A percentile compares a stretch with the other conserved stretches of the same genome.
These are phyloP conservation scores for Amorpha juglandis DNA, from an alignment of 2,888 invertebrate species.

Conservation along the genomic window DNA sequence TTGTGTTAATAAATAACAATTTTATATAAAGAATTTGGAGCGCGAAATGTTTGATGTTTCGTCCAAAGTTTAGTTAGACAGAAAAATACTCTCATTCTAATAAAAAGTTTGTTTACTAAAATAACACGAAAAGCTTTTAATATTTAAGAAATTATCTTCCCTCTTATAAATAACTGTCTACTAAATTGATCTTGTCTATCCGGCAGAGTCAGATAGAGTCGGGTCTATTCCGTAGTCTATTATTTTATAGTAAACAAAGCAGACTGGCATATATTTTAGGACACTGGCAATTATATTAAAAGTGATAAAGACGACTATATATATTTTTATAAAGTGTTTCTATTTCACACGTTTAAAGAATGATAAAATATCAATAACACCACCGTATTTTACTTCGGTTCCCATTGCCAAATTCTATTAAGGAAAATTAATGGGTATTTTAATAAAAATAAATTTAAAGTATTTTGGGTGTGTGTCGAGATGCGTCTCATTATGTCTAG, in stretches of 20 bases:
- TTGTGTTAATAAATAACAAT: conserved; percentile 14
- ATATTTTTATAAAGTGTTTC: background rate
- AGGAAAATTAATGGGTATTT: conserved; percentile 56
- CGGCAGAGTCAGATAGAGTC: background rate
- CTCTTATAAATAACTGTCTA: conserved; percentile 23
- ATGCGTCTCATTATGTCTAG: conserved; percentile 78
- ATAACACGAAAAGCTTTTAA: conserved; percentile 24
- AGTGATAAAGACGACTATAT: background rate
- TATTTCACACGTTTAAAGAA: conserved; percentile 4
- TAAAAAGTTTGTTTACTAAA: conserved; percentile 20
- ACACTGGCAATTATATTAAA: conserved; percentile 6
- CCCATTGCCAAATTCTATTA: conserved; percentile 50
- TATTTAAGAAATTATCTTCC: conserved; percentile 22
- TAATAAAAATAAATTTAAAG: conserved; percentile 70
- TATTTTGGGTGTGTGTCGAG: conserved; percentile 68
- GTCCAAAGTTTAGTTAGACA: conserved; percentile 22
- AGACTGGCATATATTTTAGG: conserved; percentile 14
- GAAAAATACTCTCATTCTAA: conserved; percentile 21
- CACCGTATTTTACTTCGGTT: conserved; percentile 44
- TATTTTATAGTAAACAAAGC: background rate
- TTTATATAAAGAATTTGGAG: conserved; percentile 4
- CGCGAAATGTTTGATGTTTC: conserved; percentile 10
- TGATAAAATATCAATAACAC: conserved; percentile 36
- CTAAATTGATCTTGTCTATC: conserved; percentile 18
- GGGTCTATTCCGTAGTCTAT: background rate